phyloP scores from a whole-genome alignment of 2,888 invertebrate genomes.

The Eilema depressum region DNA sequence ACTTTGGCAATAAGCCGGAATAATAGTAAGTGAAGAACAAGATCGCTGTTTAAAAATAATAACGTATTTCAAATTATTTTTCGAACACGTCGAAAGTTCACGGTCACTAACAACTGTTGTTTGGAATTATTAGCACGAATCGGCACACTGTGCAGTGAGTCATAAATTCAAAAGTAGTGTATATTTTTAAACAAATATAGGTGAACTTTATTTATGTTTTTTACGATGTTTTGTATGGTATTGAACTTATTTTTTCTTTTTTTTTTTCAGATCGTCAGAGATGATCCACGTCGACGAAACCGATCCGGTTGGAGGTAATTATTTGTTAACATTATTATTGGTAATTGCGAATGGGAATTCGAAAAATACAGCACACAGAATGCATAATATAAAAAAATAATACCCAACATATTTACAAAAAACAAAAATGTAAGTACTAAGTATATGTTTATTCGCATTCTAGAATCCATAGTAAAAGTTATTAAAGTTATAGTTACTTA shows the following conservation, averaged over 20 bases:
- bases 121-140: slow-evolving; percentile 19
- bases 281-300: slow-evolving; percentile 97
- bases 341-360: not conserved
- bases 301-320: slow-evolving; percentile 95
- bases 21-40: slow-evolving; percentile 24
- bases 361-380: not conserved
- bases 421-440: too few species aligned
- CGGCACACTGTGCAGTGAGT: slow-evolving; percentile 2
- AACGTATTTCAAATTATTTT: slow-evolving; percentile 20
- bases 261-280: slow-evolving; percentile 78
- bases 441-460: too few species aligned
- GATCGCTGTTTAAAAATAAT: slow-evolving; percentile 32
- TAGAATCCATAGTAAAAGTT: too few species aligned
- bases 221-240: not conserved
- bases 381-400: not conserved
- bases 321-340: slow-evolving; percentile 2
- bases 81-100: slow-evolving; percentile 36
- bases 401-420: too few species aligned
- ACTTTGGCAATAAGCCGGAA: slow-evolving; percentile 40
- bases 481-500: not conserved
- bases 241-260: not conserved
- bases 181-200: not conserved
- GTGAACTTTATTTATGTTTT: not conserved
- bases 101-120: slow-evolving; percentile 27
- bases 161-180: not conserved